These are phyloP conservation scores for Aromia moschata DNA, from an alignment of 2,888 invertebrate species.

Conservation along the genomic window DNA sequence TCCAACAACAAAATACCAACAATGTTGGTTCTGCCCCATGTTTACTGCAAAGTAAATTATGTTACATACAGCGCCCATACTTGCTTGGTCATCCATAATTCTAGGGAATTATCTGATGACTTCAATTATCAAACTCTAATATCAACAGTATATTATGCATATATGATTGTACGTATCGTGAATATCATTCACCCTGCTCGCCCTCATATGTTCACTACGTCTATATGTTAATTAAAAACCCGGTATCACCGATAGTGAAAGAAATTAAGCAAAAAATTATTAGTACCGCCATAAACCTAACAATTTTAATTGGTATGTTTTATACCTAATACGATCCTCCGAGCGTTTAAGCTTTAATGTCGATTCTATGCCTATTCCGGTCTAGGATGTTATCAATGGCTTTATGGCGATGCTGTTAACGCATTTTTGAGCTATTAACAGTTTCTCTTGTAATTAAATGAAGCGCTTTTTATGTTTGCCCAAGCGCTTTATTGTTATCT, in stretches of 20 bases:
- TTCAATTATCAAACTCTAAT: too few relatives aligned
- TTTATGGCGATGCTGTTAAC: conserved; percentile 7
- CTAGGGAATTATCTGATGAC: too few relatives aligned
- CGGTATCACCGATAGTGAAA: conserved; percentile 23
- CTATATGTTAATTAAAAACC: conserved; percentile 26
- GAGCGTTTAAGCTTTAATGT: conserved; percentile 27
- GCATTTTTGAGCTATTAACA: conserved; percentile 1
- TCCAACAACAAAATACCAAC: too few relatives aligned
- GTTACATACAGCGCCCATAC: too few relatives aligned
- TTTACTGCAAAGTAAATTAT: too few relatives aligned
- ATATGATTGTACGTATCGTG: too few relatives aligned
- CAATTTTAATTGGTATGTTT: conserved; percentile 34
- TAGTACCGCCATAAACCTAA: conserved; percentile 29
- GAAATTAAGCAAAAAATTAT: conserved; percentile 30
- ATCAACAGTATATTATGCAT: too few relatives aligned
- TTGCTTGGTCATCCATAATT: too few relatives aligned
- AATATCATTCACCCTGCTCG: too few relatives aligned
- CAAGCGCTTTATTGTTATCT: neutral
- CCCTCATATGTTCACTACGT: conserved; percentile 17
- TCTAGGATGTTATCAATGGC: conserved; percentile 28
- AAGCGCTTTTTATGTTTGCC: neutral
- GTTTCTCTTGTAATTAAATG: conserved; percentile 10
- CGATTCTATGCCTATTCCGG: conserved; percentile 26
- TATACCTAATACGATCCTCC: conserved; percentile 12
- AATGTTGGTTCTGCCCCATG: too few relatives aligned